Percentiles rank a stretch among this genome's conserved stretches.
Evolutionary conservation across 1,140 invertebrate species (phyloP).

Genomic region (Heliconius hermathena): DNA sequence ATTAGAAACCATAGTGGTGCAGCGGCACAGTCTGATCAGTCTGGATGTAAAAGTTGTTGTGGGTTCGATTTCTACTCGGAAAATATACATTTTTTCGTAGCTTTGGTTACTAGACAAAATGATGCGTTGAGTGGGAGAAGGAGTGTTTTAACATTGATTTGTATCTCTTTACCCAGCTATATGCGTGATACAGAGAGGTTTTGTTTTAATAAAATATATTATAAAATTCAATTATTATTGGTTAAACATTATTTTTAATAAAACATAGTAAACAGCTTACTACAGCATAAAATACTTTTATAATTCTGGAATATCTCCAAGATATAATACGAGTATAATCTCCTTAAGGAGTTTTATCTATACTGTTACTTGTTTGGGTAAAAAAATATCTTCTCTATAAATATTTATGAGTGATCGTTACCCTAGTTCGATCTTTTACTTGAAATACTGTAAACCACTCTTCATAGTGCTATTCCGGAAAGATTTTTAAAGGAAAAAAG

Average conservation of each 20-base stretch:
- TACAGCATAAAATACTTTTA: not conserved
- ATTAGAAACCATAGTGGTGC: not conserved
- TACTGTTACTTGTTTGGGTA: not conserved
- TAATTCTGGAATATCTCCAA: not conserved
- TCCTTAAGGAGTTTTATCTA: slow-evolving; percentile 1
- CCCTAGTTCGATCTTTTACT: slow-evolving; percentile 10
- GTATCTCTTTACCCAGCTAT: no score
- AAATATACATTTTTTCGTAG: not conserved
- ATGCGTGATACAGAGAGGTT: no score
- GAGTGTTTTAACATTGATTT: no score
- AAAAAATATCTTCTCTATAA: not conserved
- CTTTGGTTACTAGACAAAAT: no score
- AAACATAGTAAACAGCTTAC: not conserved
- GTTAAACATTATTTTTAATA: no score
- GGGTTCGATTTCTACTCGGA: no score
- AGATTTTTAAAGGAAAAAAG: not conserved
- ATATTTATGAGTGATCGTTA: slow-evolving; percentile 5
- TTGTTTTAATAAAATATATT: no score
- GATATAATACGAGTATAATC: not conserved
- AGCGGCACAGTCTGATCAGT: not conserved
- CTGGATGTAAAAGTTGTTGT: not conserved
- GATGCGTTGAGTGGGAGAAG: no score
- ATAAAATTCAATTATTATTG: no score
- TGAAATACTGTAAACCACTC: not conserved
- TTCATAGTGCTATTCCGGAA: not conserved